These are phyloP conservation scores for Drosophila parthenogenetica DNA, from an alignment of 2,888 invertebrate species.

Conservation along the genomic window DNA sequence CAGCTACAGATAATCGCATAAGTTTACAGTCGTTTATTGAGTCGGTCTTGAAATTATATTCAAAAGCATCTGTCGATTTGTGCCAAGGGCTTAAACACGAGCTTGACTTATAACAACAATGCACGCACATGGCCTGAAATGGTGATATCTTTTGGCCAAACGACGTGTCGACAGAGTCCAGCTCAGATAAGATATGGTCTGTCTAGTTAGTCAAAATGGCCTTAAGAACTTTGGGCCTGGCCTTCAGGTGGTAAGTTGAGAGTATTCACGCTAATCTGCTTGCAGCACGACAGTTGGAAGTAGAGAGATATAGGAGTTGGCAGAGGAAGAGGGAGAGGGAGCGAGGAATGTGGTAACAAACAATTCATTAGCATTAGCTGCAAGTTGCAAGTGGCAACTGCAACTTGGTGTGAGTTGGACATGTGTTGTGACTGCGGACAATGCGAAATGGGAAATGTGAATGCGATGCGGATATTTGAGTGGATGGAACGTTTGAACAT, in stretches of 20 bases:
- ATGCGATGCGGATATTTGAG: slow-evolving; percentile 56
- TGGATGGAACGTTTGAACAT: slow-evolving; percentile 67
- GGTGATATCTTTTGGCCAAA: slow-evolving; percentile 72
- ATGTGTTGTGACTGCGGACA: slow-evolving; percentile 76
- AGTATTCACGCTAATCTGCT: slow-evolving; percentile 75
- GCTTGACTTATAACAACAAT: slow-evolving; percentile 58
- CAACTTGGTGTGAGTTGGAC: slow-evolving; percentile 30
- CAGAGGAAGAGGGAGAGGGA: background rate
- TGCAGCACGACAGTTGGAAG: slow-evolving; percentile 65
- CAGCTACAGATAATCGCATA: slow-evolving; percentile 18
- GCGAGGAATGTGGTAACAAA: slow-evolving; percentile 26
- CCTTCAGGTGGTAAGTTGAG: slow-evolving; percentile 56
- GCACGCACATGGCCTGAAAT: slow-evolving; percentile 52
- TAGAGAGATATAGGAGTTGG: background rate
- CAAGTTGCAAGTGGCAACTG: slow-evolving; percentile 42
- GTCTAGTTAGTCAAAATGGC: slow-evolving; percentile 68
- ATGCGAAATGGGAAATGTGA: slow-evolving; percentile 70
- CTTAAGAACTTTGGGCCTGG: slow-evolving; percentile 41
- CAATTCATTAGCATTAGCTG: slow-evolving; percentile 48
- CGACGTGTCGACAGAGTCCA: slow-evolving; percentile 76
- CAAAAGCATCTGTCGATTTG: slow-evolving; percentile 54
- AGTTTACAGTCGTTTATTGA: slow-evolving; percentile 17
- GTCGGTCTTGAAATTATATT: background rate
- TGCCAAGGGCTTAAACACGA: slow-evolving; percentile 26
- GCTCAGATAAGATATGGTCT: slow-evolving; percentile 71